phyloP scores from a whole-genome alignment of 2,797 vertebrate genomes.

The Enteromius fasciolatus region DNA sequence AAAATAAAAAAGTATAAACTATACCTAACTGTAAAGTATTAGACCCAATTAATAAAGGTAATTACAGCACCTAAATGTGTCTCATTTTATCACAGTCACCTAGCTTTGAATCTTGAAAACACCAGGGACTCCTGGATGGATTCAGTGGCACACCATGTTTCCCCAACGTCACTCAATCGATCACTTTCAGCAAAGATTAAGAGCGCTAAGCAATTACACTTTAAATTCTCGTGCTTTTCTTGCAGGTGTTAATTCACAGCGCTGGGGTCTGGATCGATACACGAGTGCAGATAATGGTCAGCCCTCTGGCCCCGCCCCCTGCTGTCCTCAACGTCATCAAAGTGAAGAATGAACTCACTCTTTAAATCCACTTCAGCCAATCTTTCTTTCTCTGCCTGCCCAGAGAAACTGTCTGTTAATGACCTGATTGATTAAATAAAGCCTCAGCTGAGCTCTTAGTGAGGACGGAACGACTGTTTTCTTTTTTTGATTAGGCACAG shows the following conservation, averaged over 20 bases:
- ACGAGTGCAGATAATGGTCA: constrained; percentile 70
- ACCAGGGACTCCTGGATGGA: not conserved
- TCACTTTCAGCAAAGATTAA: constrained; percentile 80
- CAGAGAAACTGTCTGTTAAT: constrained; percentile 46
- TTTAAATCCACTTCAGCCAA: constrained; percentile 44
- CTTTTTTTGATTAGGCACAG: constrained; percentile 49
- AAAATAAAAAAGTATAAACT: constrained; percentile 1
- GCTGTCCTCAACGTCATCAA: constrained; percentile 45
- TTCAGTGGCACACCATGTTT: constrained; percentile 48
- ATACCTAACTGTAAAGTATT: not conserved
- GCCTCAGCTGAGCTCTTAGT: constrained; percentile 33
- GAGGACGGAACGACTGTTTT: constrained; percentile 39
- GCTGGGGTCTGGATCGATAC: constrained; percentile 75
- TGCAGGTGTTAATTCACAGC: constrained; percentile 82
- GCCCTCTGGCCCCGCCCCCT: constrained; percentile 59
- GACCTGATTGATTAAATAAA: constrained; percentile 60
- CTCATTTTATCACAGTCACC: not conserved
- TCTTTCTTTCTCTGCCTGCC: constrained; percentile 35
- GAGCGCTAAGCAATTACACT: constrained; percentile 81
- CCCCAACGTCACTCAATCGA: constrained; percentile 78
- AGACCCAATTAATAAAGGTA: not conserved
- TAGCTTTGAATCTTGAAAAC: constrained; percentile 58
- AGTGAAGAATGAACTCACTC: constrained; percentile 51
- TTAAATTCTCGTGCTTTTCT: constrained; percentile 81
- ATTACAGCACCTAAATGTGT: not conserved